Percentiles rank a stretch among this genome's conserved stretches.
phyloP scores from a whole-genome alignment of 2,797 vertebrate genomes.

The Acipenser ruthenus region DNA sequence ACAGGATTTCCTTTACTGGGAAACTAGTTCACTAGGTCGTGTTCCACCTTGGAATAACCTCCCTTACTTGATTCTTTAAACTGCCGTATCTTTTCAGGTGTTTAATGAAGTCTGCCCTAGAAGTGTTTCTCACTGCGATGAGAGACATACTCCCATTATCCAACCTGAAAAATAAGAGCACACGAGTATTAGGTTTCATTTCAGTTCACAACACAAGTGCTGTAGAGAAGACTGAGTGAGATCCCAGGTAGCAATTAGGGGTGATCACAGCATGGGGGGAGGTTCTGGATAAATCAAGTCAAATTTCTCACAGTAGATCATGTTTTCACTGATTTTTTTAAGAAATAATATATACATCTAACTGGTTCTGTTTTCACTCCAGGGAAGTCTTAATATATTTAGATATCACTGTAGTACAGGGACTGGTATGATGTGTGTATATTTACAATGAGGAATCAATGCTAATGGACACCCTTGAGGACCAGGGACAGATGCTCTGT shows the following conservation, averaged over 20 bases:
- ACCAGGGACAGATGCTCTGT: constrained; percentile 43
- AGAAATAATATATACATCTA: neutral
- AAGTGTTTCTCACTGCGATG: constrained; percentile 72
- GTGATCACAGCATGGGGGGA: no score
- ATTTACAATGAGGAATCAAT: neutral
- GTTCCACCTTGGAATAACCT: constrained; percentile 16
- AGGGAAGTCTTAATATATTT: neutral
- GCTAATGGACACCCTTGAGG: constrained; percentile 13
- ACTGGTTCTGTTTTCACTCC: neutral
- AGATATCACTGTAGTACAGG: neutral
- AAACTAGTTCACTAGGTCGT: neutral
- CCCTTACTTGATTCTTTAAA: constrained; percentile 75
- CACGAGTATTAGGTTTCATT: no score
- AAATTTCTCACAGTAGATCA: no score
- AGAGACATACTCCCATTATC: constrained; percentile 82
- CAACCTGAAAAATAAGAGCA: constrained; percentile 55
- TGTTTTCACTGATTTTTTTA: no score
- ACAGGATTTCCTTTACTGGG: constrained; percentile 14
- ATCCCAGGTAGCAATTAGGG: no score
- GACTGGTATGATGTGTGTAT: neutral
- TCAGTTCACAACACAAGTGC: no score
- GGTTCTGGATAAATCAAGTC: no score
- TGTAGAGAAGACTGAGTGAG: no score
- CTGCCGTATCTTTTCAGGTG: constrained; percentile 82
- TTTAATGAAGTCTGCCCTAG: constrained; percentile 85